Base-by-base conservation (phyloP, 1,140 invertebrate genomes). In the Dendrolimus kikuchii region DNA sequence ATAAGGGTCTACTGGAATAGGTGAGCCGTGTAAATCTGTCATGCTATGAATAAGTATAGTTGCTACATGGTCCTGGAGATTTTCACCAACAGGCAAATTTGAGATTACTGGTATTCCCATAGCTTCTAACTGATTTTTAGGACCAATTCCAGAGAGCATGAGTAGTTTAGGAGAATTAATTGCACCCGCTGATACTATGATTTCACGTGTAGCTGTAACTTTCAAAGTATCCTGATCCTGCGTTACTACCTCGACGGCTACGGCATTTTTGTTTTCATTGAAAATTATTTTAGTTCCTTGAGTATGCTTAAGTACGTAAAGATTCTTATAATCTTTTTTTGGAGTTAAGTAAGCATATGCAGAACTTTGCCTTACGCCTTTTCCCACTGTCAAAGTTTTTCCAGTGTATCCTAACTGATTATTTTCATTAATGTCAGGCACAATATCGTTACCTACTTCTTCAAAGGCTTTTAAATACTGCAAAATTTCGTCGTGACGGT, bases 61-160 rank as follows among this genome's bases (percentile, higher is more conserved):
- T 5, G 36, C 37, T 4, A 9, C 5, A 9, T 52, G 51, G 40
- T 52, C 51, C 10, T 52, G 51, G n/a, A 44, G n/a, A 6, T 46
- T 52, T 9, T 52, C 37, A 4, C 51, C 51, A 9, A 52, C 51
- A 5, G 51, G 51, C 23, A 52, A 46, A 9, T 52, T 38, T n/a
- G 43, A 10, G 2, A 52, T 10, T 2, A 52, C 37, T 5, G 44
- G 38, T 5, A 52, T 52, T 5, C 46, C 40, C 36, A 8, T 37
- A n/a, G 37, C 10, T 9, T 39, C 7, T 7, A 52, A 52, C 38
- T 52, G 51, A 6, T 8, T 4, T 6, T 38, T 8, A 7, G 41
- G 51, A 7, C 51, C 51, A 7, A 52, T 45, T 38, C 51, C 51
- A n/a, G 51, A 52, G 6, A 52, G 7, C 51, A 52, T 52, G 5